Evolutionary conservation across 1,140 invertebrate species (phyloP).

Genomic region (Drosophila malerkotliana): DNA sequence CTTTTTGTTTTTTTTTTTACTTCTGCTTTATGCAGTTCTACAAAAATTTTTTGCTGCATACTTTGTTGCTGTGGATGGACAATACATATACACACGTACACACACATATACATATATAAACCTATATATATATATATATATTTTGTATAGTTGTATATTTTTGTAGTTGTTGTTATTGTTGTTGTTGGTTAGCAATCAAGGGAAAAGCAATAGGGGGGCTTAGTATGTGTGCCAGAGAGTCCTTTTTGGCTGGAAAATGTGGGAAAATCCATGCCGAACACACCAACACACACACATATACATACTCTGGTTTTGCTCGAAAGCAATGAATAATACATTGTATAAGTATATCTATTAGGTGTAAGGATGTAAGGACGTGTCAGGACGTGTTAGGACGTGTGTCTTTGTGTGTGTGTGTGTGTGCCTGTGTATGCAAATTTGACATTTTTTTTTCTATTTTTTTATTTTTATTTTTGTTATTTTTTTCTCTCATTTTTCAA

Average conservation of each 20-base stretch:
- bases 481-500: slow-evolving; percentile 13
- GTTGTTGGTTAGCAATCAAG: slow-evolving; percentile 27
- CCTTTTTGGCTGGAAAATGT: neutral
- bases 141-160: slow-evolving; percentile 12
- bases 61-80: slow-evolving; percentile 41
- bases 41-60: slow-evolving; percentile 37
- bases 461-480: slow-evolving; percentile 9
- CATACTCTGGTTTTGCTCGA: slow-evolving; percentile 8
- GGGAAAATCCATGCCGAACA: slow-evolving; percentile 26
- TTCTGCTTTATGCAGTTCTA: slow-evolving; percentile 24
- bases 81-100: slow-evolving; percentile 44
- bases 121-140: slow-evolving; percentile 8
- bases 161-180: slow-evolving; percentile 21
- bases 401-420: neutral
- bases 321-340: slow-evolving; percentile 44
- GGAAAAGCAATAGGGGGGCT: slow-evolving; percentile 29
- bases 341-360: slow-evolving; percentile 24
- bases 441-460: slow-evolving; percentile 42
- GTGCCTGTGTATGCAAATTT: slow-evolving; percentile 35
- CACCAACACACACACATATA: slow-evolving; percentile 25
- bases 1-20: slow-evolving; percentile 8
- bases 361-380: neutral
- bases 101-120: slow-evolving; percentile 18
- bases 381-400: neutral
- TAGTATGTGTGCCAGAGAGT: neutral